Evolutionary conservation across 1,140 invertebrate species (phyloP), one percentile per base, ranked within the genome.

Genomic region (Hyles vespertilio): DNA sequence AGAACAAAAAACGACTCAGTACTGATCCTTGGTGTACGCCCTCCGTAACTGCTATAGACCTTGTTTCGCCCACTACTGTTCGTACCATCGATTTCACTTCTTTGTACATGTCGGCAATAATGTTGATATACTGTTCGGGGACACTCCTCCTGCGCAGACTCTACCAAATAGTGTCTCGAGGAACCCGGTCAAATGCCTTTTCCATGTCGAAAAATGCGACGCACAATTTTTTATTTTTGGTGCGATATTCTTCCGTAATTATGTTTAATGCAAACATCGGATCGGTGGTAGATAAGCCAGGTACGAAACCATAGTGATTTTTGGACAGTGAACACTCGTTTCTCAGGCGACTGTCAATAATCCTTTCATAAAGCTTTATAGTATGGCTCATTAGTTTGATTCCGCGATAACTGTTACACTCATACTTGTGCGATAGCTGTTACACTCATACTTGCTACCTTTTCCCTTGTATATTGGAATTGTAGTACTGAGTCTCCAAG

Each of bases 351-450:
- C 51, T 51, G 32, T 51, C 51, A 11, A 32, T 51, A 5, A 51
- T 11, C 4, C 51, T 5, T 40, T 40, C 36, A 40, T 40, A 40
- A 5, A 40, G 36, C 8, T 40, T 40, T 2, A 40, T 40, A 5
- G 36, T 40, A 40, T 40, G 36, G 3, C 36, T 5, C 36, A 40
- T 40, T 5, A 40, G 51, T 10, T 33, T 43, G 9, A 53, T 46
- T 32, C 47, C 54, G 8, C 49, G 8, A 11, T 33, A 43, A n/a
- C 53, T 59, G n/a, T 57, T 32, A 5, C 56, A 33, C 32, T 59
- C 32, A 51, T 64, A 32, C 22, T 22, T 22, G 22, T n/a, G n/a
- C n/a, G n/a, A 11, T 33, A 43, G 33, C 53, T 59, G n/a, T 57
- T 32, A 5, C 56, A 33, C 32, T 59, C 32, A 51, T 64, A 32